Evolutionary conservation across 2,113 vertebrate species (phyloP).

Genomic region (Xiphophorus couchianus): DNA sequence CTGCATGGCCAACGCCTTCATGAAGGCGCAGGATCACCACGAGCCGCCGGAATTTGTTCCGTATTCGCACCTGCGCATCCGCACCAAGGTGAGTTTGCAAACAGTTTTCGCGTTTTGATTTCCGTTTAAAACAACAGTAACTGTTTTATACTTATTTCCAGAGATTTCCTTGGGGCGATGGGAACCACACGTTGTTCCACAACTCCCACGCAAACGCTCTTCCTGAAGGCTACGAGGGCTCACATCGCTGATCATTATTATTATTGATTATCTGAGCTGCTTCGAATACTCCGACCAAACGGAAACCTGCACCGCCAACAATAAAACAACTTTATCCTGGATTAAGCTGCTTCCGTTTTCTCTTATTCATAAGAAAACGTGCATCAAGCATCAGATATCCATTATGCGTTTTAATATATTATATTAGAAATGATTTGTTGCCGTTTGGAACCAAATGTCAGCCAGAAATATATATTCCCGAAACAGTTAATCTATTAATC

Average conservation of each 20-base stretch:
- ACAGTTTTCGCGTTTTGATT: neutral
- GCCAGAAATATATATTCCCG: no score
- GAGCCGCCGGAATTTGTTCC: conserved; percentile 75
- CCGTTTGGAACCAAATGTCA: no score
- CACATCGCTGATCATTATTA: conserved; percentile 53
- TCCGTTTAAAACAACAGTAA: neutral
- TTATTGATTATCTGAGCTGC: neutral
- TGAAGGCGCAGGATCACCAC: conserved; percentile 69
- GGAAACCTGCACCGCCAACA: conserved; percentile 13
- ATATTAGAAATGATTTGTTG: no score
- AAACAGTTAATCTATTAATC: no score
- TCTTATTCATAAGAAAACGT: neutral
- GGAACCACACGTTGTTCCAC: conserved; percentile 90
- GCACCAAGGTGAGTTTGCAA: conserved; percentile 82
- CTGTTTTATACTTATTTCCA: conserved; percentile 47
- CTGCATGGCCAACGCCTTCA: conserved; percentile 77
- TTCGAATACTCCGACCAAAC: conserved; percentile 3
- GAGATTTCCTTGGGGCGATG: conserved; percentile 90
- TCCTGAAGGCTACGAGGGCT: conserved; percentile 84
- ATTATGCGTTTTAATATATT: no score
- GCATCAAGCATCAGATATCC: neutral
- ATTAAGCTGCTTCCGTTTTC: conserved; percentile 4
- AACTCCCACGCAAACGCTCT: conserved; percentile 85
- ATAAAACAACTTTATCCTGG: conserved; percentile 33
- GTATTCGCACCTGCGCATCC: conserved; percentile 76